Conservation (phyloP, 2,113 vertebrate genomes). For the Oreocharis arfaki region DNA sequence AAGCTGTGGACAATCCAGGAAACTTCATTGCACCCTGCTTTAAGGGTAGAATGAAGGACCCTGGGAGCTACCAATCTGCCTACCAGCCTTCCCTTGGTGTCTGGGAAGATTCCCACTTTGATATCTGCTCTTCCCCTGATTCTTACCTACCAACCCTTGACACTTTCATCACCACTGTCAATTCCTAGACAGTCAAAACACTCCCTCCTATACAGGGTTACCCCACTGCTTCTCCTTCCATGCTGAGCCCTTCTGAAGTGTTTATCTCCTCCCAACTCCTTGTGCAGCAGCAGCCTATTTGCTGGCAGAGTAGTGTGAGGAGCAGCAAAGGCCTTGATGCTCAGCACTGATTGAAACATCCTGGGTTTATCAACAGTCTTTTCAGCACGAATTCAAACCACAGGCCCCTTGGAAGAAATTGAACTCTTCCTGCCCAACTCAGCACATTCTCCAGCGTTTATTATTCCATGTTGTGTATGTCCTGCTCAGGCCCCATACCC, state of each 20-base stretch:
- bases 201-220: background rate
- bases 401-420: background rate
- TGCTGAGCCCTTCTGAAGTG: background rate
- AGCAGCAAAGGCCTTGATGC: background rate
- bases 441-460: background rate
- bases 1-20: background rate
- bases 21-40: background rate
- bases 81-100: background rate
- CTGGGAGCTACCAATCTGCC: background rate
- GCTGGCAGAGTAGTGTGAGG: background rate
- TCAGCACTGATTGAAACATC: background rate
- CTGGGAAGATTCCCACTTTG: background rate
- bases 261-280: background rate
- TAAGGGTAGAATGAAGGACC: background rate
- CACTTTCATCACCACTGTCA: background rate
- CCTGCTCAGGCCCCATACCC: background rate
- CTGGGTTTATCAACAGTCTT: background rate
- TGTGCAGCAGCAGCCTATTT: background rate
- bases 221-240: background rate
- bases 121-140: background rate
- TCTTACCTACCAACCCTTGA: background rate
- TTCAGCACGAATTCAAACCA: background rate
- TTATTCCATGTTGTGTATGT: background rate
- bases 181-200: background rate
- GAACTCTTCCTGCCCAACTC: background rate